These are phyloP conservation scores for Operophtera brumata DNA, from an alignment of 2,888 invertebrate genomes.

Conservation along the genomic window DNA sequence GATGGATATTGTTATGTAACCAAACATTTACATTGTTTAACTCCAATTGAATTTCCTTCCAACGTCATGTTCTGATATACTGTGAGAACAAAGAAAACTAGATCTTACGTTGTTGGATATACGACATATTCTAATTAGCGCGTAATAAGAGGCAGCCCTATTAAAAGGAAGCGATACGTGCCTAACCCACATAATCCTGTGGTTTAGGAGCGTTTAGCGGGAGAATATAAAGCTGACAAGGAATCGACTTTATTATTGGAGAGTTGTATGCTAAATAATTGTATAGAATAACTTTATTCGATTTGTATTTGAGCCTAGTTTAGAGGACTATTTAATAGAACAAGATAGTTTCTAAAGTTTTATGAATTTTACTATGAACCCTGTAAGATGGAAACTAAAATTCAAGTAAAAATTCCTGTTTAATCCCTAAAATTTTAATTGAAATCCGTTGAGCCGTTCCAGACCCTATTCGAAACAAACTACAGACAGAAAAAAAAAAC, in stretches of 20 bases:
- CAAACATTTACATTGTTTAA: background rate
- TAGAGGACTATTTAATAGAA: background rate
- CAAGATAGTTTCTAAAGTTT: too few relatives aligned
- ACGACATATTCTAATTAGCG: conserved; percentile 18
- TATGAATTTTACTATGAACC: too few relatives aligned
- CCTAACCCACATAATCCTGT: conserved; percentile 29
- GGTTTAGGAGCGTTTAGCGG: conserved; percentile 29
- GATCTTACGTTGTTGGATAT: background rate
- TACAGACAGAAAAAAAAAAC: too few relatives aligned
- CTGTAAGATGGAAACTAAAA: too few relatives aligned
- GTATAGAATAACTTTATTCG: background rate
- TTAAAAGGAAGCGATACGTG: conserved; percentile 27
- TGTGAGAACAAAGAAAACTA: background rate
- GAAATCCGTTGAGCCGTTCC: too few relatives aligned
- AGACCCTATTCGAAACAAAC: too few relatives aligned
- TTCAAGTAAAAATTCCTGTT: too few relatives aligned
- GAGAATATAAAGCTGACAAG: conserved; percentile 24
- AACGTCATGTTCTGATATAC: background rate
- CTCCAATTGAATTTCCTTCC: background rate
- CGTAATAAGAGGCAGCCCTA: conserved; percentile 25
- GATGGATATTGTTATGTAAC: background rate
- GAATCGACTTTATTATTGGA: conserved; percentile 11
- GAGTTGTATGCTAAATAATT: background rate
- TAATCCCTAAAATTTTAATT: too few relatives aligned
- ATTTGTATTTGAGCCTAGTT: background rate